Percentiles rank a stretch among this genome's conserved stretches.
Evolutionary conservation across 2,888 invertebrate genomes (phyloP).

Genomic region (Synanthedon vespiformis): DNA sequence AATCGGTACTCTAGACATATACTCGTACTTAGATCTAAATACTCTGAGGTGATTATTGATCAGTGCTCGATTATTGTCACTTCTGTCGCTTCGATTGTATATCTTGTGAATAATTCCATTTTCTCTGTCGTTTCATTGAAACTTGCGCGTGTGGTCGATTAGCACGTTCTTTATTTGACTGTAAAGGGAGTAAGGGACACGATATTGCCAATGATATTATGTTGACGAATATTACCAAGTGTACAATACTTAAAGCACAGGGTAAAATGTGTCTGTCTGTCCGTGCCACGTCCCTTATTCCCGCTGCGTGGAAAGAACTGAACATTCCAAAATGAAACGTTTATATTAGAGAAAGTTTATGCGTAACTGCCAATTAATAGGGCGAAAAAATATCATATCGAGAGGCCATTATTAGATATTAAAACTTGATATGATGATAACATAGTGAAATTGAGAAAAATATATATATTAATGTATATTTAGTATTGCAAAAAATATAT

Average conservation of each 20-base stretch:
- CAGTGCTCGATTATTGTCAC: constrained; percentile 30
- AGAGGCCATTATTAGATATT: neutral
- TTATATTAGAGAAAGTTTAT: constrained; percentile 40
- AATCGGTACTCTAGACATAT: constrained; percentile 63
- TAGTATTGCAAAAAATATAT: neutral
- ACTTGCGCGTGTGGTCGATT: constrained; percentile 35
- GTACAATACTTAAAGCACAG: constrained; percentile 58
- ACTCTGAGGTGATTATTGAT: constrained; percentile 38
- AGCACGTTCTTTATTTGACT: constrained; percentile 47
- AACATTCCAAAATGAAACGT: constrained; percentile 50
- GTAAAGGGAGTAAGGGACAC: constrained; percentile 59
- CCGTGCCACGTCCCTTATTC: constrained; percentile 64
- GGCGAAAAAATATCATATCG: neutral
- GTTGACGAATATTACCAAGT: constrained; percentile 54
- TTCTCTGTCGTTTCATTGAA: constrained; percentile 21
- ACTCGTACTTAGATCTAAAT: constrained; percentile 59
- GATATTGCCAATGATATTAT: constrained; percentile 49
- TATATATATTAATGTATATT: neutral
- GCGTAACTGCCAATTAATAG: constrained; percentile 54
- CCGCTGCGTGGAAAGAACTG: constrained; percentile 57
- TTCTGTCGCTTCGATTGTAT: constrained; percentile 37
- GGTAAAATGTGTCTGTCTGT: constrained; percentile 54
- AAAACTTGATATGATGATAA: neutral
- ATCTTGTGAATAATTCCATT: constrained; percentile 31
- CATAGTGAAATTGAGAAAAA: neutral